phyloP scores from a whole-genome alignment of 2,113 vertebrate genomes.

The Oreochromis spilurus region DNA sequence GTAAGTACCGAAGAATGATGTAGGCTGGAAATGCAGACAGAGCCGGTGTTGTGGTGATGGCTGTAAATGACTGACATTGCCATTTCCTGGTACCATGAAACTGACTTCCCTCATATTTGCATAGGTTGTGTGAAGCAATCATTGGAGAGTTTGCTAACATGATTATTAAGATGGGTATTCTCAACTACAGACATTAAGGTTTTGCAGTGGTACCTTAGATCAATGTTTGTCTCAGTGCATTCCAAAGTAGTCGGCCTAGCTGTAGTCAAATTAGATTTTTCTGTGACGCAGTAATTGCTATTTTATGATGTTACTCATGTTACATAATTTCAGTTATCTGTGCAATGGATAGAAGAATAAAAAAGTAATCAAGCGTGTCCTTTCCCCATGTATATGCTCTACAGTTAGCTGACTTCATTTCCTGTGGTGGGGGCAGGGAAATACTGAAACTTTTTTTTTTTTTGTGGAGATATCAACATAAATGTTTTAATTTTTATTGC shows the following conservation, averaged over 20 bases:
- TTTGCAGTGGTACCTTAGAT: neutral
- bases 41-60: constrained; percentile 5
- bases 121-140: constrained; percentile 18
- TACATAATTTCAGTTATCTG: neutral
- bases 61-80: constrained; percentile 39
- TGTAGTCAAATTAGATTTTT: neutral
- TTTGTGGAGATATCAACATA: neutral
- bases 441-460: neutral
- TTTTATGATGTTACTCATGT: neutral
- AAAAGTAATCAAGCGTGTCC: neutral
- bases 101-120: neutral
- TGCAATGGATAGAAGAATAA: neutral
- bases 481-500: neutral
- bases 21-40: constrained; percentile 43
- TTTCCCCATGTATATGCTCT: neutral
- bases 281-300: neutral
- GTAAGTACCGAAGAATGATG: constrained; percentile 31
- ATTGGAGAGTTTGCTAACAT: neutral
- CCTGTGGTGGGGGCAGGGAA: neutral
- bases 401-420: neutral
- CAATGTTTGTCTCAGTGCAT: neutral
- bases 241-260: neutral
- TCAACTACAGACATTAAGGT: neutral
- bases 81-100: constrained; percentile 28
- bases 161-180: constrained; percentile 10